Evolutionary conservation across 2,888 invertebrate species (phyloP).

Genomic region (Watsonalla cultraria): DNA sequence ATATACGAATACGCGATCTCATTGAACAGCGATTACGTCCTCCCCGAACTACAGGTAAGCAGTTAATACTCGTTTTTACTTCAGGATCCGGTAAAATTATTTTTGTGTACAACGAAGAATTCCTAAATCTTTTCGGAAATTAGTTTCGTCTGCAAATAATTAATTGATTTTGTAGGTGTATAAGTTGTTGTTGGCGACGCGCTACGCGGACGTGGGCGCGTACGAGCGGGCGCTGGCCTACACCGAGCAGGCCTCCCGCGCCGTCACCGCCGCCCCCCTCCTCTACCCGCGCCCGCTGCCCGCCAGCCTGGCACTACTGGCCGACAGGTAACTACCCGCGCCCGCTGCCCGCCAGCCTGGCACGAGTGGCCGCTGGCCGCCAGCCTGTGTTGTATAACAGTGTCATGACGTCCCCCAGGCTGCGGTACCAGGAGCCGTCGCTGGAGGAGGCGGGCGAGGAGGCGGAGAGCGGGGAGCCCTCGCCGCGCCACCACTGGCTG

Average conservation of each 20-base stretch:
- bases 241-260: slow-evolving; percentile 87
- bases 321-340: slow-evolving; percentile 47
- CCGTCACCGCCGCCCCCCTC: slow-evolving; percentile 79
- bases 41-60: slow-evolving; percentile 86
- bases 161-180: slow-evolving; percentile 78
- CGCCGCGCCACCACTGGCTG: slow-evolving; percentile 52
- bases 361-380: slow-evolving; percentile 14
- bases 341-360: slow-evolving; percentile 44
- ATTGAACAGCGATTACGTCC: slow-evolving; percentile 84
- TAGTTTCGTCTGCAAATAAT: background rate
- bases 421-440: slow-evolving; percentile 83
- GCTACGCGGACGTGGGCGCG: slow-evolving; percentile 86
- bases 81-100: background rate
- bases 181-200: slow-evolving; percentile 89
- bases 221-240: slow-evolving; percentile 90
- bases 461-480: slow-evolving; percentile 44
- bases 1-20: slow-evolving; percentile 96
- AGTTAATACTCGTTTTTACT: background rate
- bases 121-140: no score
- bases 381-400: no score
- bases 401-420: no score
- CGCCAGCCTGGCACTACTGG: slow-evolving; percentile 59
- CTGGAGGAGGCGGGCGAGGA: slow-evolving; percentile 57
- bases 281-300: slow-evolving; percentile 70
- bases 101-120: no score